phyloP scores from a whole-genome alignment of 1,140 invertebrate species.

The Dendroctonus ponderosae region DNA sequence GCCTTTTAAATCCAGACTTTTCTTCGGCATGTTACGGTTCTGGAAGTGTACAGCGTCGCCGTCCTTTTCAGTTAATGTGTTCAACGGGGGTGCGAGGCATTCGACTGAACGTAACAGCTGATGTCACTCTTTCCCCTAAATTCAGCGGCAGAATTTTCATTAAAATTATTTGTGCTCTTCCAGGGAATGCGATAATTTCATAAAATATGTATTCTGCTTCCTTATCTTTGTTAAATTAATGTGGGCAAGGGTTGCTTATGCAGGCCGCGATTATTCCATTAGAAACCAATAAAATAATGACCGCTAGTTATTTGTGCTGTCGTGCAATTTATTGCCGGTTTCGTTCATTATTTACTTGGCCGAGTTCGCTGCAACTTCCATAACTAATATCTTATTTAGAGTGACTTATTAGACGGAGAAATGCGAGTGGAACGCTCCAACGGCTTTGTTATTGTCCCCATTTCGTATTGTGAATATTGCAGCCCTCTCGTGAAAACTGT shows the following conservation, averaged over 20 bases:
- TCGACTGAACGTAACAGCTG: conserved; percentile 52
- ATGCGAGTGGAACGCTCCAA: conserved; percentile 4
- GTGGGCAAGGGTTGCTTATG: conserved; percentile 36
- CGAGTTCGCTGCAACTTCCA: not conserved
- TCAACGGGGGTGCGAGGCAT: conserved; percentile 48
- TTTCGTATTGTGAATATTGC: conserved; percentile 14
- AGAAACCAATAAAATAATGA: no score
- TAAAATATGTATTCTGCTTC: conserved; percentile 52
- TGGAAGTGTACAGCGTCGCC: conserved; percentile 29
- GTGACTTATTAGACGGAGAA: conserved; percentile 2
- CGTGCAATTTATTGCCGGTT: no score
- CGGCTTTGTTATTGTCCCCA: conserved; percentile 7
- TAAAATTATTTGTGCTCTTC: conserved; percentile 50
- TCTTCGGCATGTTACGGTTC: conserved; percentile 15
- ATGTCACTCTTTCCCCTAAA: conserved; percentile 51
- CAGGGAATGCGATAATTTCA: conserved; percentile 47
- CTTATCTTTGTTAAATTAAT: conserved; percentile 46
- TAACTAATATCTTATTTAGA: conserved; percentile 8
- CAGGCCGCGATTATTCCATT: not conserved
- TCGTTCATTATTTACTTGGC: not conserved
- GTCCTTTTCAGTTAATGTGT: conserved; percentile 42
- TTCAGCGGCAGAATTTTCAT: conserved; percentile 49
- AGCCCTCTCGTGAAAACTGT: conserved; percentile 25
- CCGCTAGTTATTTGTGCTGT: no score
- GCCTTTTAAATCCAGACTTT: not conserved